phyloP scores from a whole-genome alignment of 2,888 invertebrate genomes.

The Pyrochroa serraticornis region DNA sequence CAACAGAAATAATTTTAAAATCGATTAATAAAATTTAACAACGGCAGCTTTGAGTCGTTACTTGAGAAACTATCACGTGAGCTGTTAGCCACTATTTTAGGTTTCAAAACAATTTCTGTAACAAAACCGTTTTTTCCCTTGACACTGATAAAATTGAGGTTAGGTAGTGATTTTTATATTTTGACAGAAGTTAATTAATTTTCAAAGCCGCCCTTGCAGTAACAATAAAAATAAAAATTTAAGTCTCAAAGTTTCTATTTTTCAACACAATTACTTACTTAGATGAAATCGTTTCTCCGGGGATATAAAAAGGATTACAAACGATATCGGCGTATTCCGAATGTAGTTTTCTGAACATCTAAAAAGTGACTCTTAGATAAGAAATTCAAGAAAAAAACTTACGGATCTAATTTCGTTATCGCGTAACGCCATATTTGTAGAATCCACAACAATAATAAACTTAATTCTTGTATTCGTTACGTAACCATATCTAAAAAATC shows the following conservation, averaged over 20 bases:
- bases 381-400: conserved; percentile 44
- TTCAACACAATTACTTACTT: too few species aligned
- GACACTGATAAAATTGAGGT: too few species aligned
- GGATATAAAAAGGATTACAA: conserved; percentile 96
- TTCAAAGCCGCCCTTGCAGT: neutral
- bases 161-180: neutral
- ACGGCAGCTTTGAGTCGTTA: neutral
- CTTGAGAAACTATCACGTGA: neutral
- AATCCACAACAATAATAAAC: conserved; percentile 90
- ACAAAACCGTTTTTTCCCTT: too few species aligned
- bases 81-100: neutral
- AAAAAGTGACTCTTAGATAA: conserved; percentile 35
- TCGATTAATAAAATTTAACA: conserved; percentile 15
- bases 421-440: conserved; percentile 82
- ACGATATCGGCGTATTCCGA: conserved; percentile 91
- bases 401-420: conserved; percentile 95
- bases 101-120: neutral
- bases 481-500: conserved; percentile 78
- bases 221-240: too few species aligned
- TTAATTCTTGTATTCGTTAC: conserved; percentile 97
- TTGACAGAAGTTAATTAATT: neutral
- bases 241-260: too few species aligned
- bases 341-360: conserved; percentile 83
- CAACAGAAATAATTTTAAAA: conserved; percentile 13
- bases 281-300: conserved; percentile 87